These are phyloP conservation scores for Tetragnatha versicolor DNA, from an alignment of 1,140 invertebrate genomes.

Conservation along the genomic window DNA sequence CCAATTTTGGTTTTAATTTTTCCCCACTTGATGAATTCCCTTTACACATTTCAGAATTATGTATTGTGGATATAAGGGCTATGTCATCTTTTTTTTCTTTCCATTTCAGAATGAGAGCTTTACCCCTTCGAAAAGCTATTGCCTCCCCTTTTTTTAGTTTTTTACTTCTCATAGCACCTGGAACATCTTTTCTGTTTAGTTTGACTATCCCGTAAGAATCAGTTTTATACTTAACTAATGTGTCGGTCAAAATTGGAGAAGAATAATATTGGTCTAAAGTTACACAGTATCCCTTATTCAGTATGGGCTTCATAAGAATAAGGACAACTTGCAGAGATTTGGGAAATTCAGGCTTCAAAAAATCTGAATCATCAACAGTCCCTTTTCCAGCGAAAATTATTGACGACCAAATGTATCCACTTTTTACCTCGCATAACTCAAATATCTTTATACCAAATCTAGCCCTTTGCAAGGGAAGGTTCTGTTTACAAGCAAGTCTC, in stretches of 20 bases:
- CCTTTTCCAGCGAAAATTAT: constrained; percentile 7
- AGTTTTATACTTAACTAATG: background rate
- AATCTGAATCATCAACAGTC: background rate
- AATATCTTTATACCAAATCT: background rate
- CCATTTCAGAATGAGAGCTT: constrained; percentile 25
- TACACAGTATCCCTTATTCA: no score
- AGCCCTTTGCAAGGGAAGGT: background rate
- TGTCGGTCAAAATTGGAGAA: constrained; percentile 8
- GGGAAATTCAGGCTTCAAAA: background rate
- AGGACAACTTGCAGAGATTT: background rate
- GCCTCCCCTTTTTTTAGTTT: constrained; percentile 26
- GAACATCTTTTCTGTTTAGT: background rate
- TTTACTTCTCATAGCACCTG: constrained; percentile 58
- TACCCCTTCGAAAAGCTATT: constrained; percentile 13
- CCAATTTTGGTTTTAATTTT: constrained; percentile 1
- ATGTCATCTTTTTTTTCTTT: constrained; percentile 45
- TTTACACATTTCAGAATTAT: constrained; percentile 13
- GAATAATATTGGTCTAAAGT: background rate
- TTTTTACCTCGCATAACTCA: background rate
- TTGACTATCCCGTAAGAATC: background rate
- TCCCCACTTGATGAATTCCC: background rate
- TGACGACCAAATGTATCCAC: background rate
- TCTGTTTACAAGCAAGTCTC: constrained; percentile 1
- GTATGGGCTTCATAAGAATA: background rate
- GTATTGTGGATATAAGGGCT: constrained; percentile 23